Base-by-base conservation (phyloP, 2,797 vertebrate genomes). In the Peromyscus attwateri region DNA sequence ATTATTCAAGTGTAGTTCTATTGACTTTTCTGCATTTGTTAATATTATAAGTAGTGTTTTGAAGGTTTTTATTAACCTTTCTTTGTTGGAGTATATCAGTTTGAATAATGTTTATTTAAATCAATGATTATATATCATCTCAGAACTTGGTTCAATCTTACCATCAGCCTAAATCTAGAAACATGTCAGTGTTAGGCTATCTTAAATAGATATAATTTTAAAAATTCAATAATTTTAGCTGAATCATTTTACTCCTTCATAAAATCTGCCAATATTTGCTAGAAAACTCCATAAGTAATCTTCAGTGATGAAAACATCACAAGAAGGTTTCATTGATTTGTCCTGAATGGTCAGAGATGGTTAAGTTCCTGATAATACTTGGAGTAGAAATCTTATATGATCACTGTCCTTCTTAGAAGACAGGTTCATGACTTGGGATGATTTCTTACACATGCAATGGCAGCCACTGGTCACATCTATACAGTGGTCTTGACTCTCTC, bases 21-120 rank as follows among this genome's bases (percentile, higher is more conserved):
- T 76, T 82, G 49, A 62, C 8, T 94, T 31, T 73, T 6, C 4
- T 87, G 81, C 70, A 71, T 87, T 82, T 94, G 40, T 75, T 73
- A 90, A 92, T 88, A 16, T 57, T 76, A 83, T 64, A 89, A 52
- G 37, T 76, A 68, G 3, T 90, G 21, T 13, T 93, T 91, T 62
- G 87, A 64, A 66, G 6, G 43, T 87, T 90, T 90, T 95, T 46
- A 77, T 66, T n/a, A 88, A 27, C 2, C 29, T 77, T 64, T 75
- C 19, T 97, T 95, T 92, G 77, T 79, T 88, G 40, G 79, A 85
- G 46, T 9, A n/a, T 87, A 52, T 46, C 4, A 68, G 5, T 87
- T 87, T 81, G 11, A 92, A 87, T 94, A 89, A 79, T 52, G 40
- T 95, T 71, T 82, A 62, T 92, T 95, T 92, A 57, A 93, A 71